Conservation (phyloP, 2,113 vertebrate genomes). For the Mormyrus lacerda region DNA sequence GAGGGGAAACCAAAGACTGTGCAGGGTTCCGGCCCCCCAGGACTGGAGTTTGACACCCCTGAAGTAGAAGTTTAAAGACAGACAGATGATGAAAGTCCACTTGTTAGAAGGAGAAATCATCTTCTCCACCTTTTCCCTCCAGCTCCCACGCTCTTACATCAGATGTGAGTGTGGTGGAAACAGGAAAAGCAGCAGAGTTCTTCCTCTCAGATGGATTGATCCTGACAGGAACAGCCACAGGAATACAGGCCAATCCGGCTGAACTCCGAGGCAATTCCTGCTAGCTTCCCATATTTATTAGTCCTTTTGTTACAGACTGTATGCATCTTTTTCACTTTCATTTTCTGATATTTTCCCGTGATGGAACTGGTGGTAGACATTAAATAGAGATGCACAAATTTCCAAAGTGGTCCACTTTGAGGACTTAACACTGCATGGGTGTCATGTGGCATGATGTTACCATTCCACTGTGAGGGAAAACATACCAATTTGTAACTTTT, state of each 20-base stretch:
- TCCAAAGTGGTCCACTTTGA: neutral
- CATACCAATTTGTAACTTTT: neutral
- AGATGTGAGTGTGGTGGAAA: conserved; percentile 59
- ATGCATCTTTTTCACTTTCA: neutral
- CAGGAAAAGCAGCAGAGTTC: conserved; percentile 63
- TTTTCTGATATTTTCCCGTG: neutral
- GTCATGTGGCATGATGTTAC: neutral
- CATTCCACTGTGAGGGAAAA: neutral
- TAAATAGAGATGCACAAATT: neutral
- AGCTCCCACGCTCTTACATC: conserved; percentile 75
- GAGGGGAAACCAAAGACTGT: no score
- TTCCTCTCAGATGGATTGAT: conserved; percentile 77
- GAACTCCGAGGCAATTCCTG: conserved; percentile 46
- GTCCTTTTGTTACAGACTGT: neutral
- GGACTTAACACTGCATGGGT: neutral
- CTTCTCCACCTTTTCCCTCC: conserved; percentile 22
- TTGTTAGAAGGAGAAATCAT: neutral
- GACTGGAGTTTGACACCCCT: no score
- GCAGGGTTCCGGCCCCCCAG: no score
- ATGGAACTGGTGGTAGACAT: neutral
- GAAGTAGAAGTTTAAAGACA: neutral
- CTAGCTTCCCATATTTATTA: neutral
- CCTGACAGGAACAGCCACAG: conserved; percentile 69
- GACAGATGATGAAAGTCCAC: neutral
- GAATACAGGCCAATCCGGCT: conserved; percentile 52